Percentiles rank a stretch among this genome's conserved stretches.
phyloP scores from a whole-genome alignment of 2,888 invertebrate genomes.

The Strigamia transsilvanica region DNA sequence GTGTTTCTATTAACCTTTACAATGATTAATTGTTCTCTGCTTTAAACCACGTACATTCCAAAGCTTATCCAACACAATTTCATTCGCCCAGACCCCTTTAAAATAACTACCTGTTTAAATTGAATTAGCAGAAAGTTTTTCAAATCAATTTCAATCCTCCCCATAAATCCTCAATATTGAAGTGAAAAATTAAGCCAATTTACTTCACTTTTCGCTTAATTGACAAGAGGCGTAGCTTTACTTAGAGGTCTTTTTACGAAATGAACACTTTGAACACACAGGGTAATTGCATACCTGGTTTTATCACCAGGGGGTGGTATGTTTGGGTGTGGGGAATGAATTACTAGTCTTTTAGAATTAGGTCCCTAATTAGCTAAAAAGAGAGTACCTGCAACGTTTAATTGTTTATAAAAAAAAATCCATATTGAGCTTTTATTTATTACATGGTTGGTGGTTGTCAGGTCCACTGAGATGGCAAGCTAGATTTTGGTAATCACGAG shows the following conservation, averaged over 20 bases:
- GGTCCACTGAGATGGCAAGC: slow-evolving; percentile 14
- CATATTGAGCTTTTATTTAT: slow-evolving; percentile 19
- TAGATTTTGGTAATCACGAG: slow-evolving; percentile 48
- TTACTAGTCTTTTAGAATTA: neutral
- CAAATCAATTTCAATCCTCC: neutral
- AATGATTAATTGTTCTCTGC: neutral
- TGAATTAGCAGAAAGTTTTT: slow-evolving; percentile 21
- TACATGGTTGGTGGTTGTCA: slow-evolving; percentile 10
- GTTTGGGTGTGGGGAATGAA: neutral
- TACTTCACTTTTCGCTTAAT: neutral
- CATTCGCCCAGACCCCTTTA: neutral
- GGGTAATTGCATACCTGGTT: slow-evolving; percentile 10
- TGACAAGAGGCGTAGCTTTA: neutral
- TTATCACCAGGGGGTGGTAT: neutral
- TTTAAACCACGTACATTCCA: neutral
- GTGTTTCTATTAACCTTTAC: neutral
- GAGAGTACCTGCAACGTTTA: neutral
- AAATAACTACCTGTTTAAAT: slow-evolving; percentile 34
- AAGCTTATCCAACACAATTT: neutral
- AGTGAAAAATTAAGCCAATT: neutral
- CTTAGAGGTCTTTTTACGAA: neutral
- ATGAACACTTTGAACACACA: neutral
- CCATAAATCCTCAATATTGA: neutral
- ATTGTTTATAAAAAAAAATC: neutral
- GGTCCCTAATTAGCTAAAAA: neutral